These are phyloP conservation scores for Trididemnum clinides DNA, from an alignment of 23 tunicate species.

Conservation along the genomic window DNA sequence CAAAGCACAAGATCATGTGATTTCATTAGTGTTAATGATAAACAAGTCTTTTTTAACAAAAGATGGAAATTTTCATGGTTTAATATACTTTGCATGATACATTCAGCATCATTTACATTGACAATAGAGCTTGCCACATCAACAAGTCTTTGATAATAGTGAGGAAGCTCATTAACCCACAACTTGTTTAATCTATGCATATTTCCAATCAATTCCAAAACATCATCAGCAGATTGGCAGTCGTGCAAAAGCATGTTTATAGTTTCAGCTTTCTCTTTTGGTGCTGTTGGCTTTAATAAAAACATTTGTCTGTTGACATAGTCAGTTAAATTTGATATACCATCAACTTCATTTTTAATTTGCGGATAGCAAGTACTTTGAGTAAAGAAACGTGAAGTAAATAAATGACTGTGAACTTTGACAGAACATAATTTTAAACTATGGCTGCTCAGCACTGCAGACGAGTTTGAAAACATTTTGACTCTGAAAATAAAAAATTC, in stretches of 20 bases:
- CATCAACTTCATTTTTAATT: constrained; percentile 22
- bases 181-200: background rate
- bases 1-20: background rate
- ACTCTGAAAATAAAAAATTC: no score
- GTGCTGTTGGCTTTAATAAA: background rate
- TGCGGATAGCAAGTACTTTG: no score
- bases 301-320: constrained; percentile 9
- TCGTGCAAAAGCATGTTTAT: background rate
- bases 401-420: no score
- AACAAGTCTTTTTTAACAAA: background rate
- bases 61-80: constrained; percentile 5
- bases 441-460: no score
- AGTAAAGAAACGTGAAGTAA: no score
- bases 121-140: background rate
- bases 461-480: no score
- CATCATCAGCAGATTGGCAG: constrained; percentile 10
- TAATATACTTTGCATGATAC: background rate
- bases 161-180: constrained; percentile 1
- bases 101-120: background rate
- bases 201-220: constrained; percentile 6
- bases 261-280: background rate
- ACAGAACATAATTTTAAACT: no score
- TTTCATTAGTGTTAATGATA: background rate
- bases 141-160: background rate
- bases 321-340: constrained; percentile 6